phyloP scores from a whole-genome alignment of 1,140 invertebrate species.

The Diabrotica undecimpunctata region DNA sequence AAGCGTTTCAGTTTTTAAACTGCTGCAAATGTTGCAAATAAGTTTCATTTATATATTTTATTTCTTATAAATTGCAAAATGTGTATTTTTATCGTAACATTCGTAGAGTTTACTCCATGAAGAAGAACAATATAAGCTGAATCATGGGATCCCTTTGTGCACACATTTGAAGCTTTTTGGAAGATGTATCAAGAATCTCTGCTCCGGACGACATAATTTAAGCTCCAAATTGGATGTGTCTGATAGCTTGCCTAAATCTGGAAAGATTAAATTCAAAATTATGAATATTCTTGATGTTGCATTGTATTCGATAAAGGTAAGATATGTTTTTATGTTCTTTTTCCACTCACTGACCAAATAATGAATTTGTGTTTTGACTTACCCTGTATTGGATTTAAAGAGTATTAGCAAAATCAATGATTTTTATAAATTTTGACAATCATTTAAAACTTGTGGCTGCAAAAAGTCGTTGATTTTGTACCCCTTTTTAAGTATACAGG shows the following conservation, averaged over 20 bases:
- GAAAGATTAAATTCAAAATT: slow-evolving; percentile 39
- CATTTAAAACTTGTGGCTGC: no score
- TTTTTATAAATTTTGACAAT: no score
- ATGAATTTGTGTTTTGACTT: no score
- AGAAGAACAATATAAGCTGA: slow-evolving; percentile 32
- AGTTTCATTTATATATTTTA: no score
- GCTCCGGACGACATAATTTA: slow-evolving; percentile 33
- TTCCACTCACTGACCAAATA: no score
- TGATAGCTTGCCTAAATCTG: slow-evolving; percentile 31
- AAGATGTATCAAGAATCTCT: slow-evolving; percentile 26
- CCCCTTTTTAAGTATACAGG: no score
- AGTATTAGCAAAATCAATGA: no score
- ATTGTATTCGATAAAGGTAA: slow-evolving; percentile 23
- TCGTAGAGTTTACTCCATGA: slow-evolving; percentile 20
- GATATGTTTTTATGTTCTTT: background rate
- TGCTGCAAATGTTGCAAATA: no score
- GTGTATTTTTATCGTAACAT: slow-evolving; percentile 7
- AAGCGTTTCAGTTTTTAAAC: no score
- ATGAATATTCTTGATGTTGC: slow-evolving; percentile 29
- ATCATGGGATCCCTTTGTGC: slow-evolving; percentile 30
- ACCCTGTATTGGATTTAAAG: no score
- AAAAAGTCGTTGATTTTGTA: no score
- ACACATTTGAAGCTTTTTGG: slow-evolving; percentile 35
- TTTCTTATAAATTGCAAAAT: background rate
- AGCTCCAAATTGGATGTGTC: slow-evolving; percentile 27